Conservation (phyloP, 2,888 invertebrate species). For the Lypha dubia region DNA sequence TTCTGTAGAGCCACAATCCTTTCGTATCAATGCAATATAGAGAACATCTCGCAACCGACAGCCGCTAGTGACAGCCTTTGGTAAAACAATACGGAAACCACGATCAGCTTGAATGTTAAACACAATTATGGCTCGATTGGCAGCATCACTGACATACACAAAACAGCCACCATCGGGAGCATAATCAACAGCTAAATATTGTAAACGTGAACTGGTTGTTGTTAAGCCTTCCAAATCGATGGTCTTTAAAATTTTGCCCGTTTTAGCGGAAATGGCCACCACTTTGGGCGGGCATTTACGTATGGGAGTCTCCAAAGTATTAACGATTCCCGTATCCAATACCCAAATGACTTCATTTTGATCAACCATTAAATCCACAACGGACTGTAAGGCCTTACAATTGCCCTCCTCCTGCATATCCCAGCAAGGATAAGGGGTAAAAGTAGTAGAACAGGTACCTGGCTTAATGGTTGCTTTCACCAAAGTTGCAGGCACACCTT, state of each 20-base stretch:
- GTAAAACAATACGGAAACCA: conserved; percentile 87
- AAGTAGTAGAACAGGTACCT: conserved; percentile 83
- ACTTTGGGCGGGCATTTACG: conserved; percentile 89
- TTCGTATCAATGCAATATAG: conserved; percentile 87
- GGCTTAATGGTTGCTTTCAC: conserved; percentile 85
- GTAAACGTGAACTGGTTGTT: conserved; percentile 86
- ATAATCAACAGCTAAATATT: conserved; percentile 88
- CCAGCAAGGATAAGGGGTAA: conserved; percentile 87
- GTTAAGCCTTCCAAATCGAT: conserved; percentile 86
- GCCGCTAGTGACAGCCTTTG: conserved; percentile 84
- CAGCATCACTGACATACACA: conserved; percentile 88
- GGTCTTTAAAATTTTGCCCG: conserved; percentile 86
- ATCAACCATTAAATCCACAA: conserved; percentile 87
- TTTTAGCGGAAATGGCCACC: conserved; percentile 86
- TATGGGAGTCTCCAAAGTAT: conserved; percentile 87
- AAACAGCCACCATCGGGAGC: conserved; percentile 86
- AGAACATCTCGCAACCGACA: conserved; percentile 86
- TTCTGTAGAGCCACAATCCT: conserved; percentile 85
- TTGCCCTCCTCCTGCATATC: conserved; percentile 87
- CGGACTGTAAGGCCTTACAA: conserved; percentile 87
- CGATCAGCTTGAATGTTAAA: conserved; percentile 86
- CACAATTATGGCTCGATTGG: conserved; percentile 87
- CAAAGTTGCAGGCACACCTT: conserved; percentile 88
- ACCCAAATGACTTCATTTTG: conserved; percentile 88
- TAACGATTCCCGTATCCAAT: conserved; percentile 88